Evolutionary conservation across 2,797 vertebrate species (phyloP), one percentile per base, ranked within the genome.

Genomic region (Carduelis carduelis): DNA sequence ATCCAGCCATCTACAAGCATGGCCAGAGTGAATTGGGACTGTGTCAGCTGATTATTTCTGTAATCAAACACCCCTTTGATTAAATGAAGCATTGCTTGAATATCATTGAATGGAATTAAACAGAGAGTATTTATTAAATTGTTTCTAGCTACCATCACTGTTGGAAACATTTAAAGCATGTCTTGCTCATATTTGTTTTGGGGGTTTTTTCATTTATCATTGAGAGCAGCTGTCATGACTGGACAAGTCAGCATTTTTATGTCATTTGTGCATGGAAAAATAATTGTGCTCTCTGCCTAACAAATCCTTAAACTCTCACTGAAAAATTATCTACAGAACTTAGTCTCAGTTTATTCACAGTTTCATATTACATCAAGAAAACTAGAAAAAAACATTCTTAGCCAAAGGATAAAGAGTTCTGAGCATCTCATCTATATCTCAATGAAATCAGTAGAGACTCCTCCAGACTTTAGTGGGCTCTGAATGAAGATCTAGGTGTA

Each of bases 21-120:
- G 77, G 63, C 50, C 72, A 94, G 71, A 81, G 76, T 83, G 80
- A 94, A 93, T 14, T 72, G 56, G 34, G 63, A 86, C 57, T 47
- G 46, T 69, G 87, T 93, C 91, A 93, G 64, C 41, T 93, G 91
- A 82, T 90, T 88, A 91, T 68, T 95, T 95, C 85, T 83, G 63
- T 76, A 93, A 84, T 89, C 85, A 96, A 96, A 95, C 1, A 5
- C 49, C 35, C 46, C 85, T 94, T 89, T 72, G 74, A 94, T 87
- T 88, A 93, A 95, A 93, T 15, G 56, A 94, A 90, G 21, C 80
- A 89, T 68, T 0, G 3, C 66, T 83, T 60, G 52, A 77, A 60
- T 89, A 92, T 80, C 37, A 75, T 2, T 66, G 74, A 94, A 83
- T 50, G 24, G 66, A 87, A 90, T 94, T 74, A 82, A 94, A 90